Conservation (phyloP, 2,113 vertebrate species). For the Forbesichthys agassizii region DNA sequence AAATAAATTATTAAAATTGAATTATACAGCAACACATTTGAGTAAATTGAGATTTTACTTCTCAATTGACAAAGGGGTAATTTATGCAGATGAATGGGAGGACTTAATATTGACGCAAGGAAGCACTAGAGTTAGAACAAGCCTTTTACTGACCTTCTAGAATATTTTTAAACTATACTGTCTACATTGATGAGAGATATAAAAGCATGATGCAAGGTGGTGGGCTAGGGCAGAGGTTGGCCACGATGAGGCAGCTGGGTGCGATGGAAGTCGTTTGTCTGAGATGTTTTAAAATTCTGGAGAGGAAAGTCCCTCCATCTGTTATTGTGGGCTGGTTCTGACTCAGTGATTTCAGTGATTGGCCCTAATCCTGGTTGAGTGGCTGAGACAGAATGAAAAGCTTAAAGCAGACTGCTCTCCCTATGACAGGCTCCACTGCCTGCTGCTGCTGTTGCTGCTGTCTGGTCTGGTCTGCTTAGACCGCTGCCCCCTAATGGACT, state of each 20-base stretch:
- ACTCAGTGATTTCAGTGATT: conserved; percentile 73
- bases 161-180: too few relatives aligned
- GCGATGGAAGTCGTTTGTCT: conserved; percentile 61
- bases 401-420: conserved; percentile 74
- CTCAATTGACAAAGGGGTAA: too few relatives aligned
- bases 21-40: too few relatives aligned
- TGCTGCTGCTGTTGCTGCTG: conserved; percentile 38
- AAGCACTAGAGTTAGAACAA: too few relatives aligned
- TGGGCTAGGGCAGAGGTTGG: conserved; percentile 1
- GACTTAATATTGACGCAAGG: too few relatives aligned
- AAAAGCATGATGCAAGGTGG: conserved; percentile 44
- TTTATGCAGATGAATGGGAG: too few relatives aligned
- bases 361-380: conserved; percentile 74
- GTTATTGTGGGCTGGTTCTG: conserved; percentile 70
- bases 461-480: conserved; percentile 25
- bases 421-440: conserved; percentile 71
- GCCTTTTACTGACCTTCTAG: too few relatives aligned
- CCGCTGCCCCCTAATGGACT: conserved; percentile 65
- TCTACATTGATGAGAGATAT: conserved; percentile 27
- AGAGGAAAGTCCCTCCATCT: conserved; percentile 65
- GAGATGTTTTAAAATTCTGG: conserved; percentile 75
- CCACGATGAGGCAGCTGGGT: conserved; percentile 28
- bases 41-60: too few relatives aligned
- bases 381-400: conserved; percentile 72
- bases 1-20: too few relatives aligned